Evolutionary conservation across 2,113 vertebrate species (phyloP), one percentile per base, ranked within the genome.

Genomic region (Perca flavescens): DNA sequence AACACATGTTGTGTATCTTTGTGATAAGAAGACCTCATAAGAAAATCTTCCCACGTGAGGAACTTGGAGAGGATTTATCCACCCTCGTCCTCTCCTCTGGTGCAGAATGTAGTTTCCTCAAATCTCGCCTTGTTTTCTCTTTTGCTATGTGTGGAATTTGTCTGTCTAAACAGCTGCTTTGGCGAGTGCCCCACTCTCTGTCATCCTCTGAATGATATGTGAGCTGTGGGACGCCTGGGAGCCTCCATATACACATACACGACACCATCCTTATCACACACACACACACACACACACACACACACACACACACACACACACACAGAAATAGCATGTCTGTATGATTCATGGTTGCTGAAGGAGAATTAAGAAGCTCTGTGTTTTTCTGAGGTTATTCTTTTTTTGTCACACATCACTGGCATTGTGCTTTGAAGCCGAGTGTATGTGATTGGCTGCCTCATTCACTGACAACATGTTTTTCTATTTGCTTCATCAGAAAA

Each of bases 161-260:
- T 82, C 81, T 77, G 62, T 82, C 81, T 77, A 60, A 93, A 88
- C 93, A 93, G 93, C 94, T 92, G 92, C 90, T 91, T 65, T 66
- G 31, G 82, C 74, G 25, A 79, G 66, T 50, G 74, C 82, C 86
- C 80, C 79, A 79, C 85, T 87, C 77, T 87, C 77, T 88, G 86
- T 92, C 83, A 86, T 71, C 69, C 52, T 87, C 74, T 68, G 66
- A 86, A 75, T 90, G 79, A 86, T 79, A 80, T 89, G 83, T 83
- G 84, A 90, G 84, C 78, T 69, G 79, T 84, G 80, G 72, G 86
- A 90, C 89, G 86, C 84, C 63, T 73, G 79, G 79, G 90, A 86
- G 85, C 70, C 84, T 87, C 63, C 67, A 74, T 16, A 21, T 60
- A 72, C 69, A 77, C 78, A 69, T 22, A 80, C 56, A 34, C 5